Conservation (phyloP, 2,113 vertebrate species). For the Spea multiplicata region DNA sequence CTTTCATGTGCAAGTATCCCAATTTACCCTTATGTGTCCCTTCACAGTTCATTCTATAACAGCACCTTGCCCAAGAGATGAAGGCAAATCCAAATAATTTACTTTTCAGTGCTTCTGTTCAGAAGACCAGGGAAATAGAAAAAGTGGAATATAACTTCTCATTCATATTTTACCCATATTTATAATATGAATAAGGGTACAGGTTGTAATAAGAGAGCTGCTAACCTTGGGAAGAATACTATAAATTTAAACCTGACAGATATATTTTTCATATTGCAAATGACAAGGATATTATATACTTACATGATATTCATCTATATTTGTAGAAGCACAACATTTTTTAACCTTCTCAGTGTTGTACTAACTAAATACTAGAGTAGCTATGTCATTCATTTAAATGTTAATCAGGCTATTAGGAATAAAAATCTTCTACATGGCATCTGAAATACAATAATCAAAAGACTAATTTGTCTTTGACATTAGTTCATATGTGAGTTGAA, state of each 20-base stretch:
- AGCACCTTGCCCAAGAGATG: slow-evolving; percentile 34
- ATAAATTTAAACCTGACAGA: slow-evolving; percentile 25
- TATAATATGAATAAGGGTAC: slow-evolving; percentile 47
- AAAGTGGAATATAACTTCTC: slow-evolving; percentile 24
- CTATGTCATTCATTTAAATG: too few species aligned
- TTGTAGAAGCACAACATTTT: not conserved
- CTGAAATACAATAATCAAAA: too few species aligned
- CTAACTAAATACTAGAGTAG: too few species aligned
- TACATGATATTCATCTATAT: slow-evolving; percentile 8
- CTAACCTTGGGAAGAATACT: not conserved
- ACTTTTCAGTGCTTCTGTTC: slow-evolving; percentile 32
- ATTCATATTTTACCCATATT: slow-evolving; percentile 1
- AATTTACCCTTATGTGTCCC: not conserved
- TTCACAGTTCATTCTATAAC: slow-evolving; percentile 27
- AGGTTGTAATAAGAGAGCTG: slow-evolving; percentile 40
- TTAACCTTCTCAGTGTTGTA: slow-evolving; percentile 10
- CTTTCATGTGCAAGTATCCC: not conserved
- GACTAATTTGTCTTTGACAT: too few species aligned
- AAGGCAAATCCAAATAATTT: slow-evolving; percentile 39
- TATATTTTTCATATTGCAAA: slow-evolving; percentile 27
- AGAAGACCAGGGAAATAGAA: slow-evolving; percentile 30
- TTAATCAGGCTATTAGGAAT: too few species aligned
- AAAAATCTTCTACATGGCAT: too few species aligned
- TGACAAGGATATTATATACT: slow-evolving; percentile 33
- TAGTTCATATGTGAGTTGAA: too few species aligned